Base-by-base conservation (phyloP, 2,797 vertebrate species). In the Lindbergichthys nudifrons region DNA sequence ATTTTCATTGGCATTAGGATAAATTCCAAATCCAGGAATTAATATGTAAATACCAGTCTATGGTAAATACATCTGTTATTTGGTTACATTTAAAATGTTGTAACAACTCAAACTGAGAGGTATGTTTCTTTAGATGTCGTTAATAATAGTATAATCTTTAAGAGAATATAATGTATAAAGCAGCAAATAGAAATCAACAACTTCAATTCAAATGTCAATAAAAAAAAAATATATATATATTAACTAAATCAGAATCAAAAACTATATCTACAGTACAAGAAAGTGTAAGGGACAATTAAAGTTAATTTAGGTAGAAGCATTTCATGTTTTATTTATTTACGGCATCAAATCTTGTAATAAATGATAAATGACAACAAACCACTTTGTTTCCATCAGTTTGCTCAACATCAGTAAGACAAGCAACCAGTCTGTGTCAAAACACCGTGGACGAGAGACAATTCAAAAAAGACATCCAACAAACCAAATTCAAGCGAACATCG, bases 371-470 rank as follows among this genome's bases (percentile, higher is more conserved):
- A 54, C 21, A 21, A 57, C 30, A 41, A 46, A 60, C 13, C 2
- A 32, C 2, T 57, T 43, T 50, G 21, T 71, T 57, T 66, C 63
- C n/a, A 41, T 68, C 54, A 64, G 51, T 62, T 76, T 60, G 4
- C n/a, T 19, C 73, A 23, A 5, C 18, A 15, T 45, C 60, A 83
- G 70, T 41, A 48, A 53, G 12, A 45, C 79, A 67, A 41, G 4
- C 61, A 23, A 60, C 42, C 4, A 1, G 18, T 60, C 69, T 46
- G 23, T 47, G 19, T n/a, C 62, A 83, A 14, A 80, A 36, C 66
- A 85, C 64, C 1, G 4, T 70, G 4, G 58, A 86, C 3, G 91
- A 92, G 61, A 76, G 39, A 23, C 43, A 65, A 0, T 93, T 93
- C 68, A 80, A 23, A 66, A 68, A 64, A n/a, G 65, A 75, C 9